Base-by-base conservation (phyloP, 2,888 invertebrate species). In the Tuta absoluta region DNA sequence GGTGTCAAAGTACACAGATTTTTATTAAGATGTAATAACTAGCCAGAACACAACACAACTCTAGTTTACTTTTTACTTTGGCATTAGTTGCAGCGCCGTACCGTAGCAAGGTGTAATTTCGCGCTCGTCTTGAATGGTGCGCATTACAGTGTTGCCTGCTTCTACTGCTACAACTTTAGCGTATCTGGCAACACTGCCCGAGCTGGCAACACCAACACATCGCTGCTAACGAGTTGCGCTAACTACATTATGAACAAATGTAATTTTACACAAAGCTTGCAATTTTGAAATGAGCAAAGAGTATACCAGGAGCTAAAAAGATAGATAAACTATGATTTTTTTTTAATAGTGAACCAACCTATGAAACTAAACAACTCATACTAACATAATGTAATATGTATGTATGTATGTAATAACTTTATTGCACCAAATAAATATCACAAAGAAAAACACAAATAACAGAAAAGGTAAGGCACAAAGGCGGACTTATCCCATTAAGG, bases 61-160 rank as follows among this genome's bases (percentile, higher is more conserved):
- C 8, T 7, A 56, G 56, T 56, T 56, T 56, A 33, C 7, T n/a
- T 2, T 24, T 8, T 11, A 10, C 14, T 2, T 10, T n/a, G 21
- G 1, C n/a, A 19, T n/a, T 23, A 24, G 60, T 24, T 38, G 38
- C n/a, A 11, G 62, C 28, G 8, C 14, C 33, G 28, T 62, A n/a
- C 14, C 33, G 28, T 62, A 1, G 62, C 62, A n/a, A 53, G 51
- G 33, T 45, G 60, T 60, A 64, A 64, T 64, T 64, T 64, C 41
- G 38, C 56, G 45, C 56, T 48, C 21, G 57, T 23, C 38, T 37
- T 63, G 66, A 66, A 66, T 66, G 49, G 61, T 21, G 38, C 48
- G 38, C 61, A 66, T 66, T 66, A 66, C 61, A 66, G 49, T 62
- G 66, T 66, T 51, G 66, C 62, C 62, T 24, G 48, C 33, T 41